Base-by-base conservation (phyloP, 2,888 invertebrate species). In the Torymus aiolomorphi region DNA sequence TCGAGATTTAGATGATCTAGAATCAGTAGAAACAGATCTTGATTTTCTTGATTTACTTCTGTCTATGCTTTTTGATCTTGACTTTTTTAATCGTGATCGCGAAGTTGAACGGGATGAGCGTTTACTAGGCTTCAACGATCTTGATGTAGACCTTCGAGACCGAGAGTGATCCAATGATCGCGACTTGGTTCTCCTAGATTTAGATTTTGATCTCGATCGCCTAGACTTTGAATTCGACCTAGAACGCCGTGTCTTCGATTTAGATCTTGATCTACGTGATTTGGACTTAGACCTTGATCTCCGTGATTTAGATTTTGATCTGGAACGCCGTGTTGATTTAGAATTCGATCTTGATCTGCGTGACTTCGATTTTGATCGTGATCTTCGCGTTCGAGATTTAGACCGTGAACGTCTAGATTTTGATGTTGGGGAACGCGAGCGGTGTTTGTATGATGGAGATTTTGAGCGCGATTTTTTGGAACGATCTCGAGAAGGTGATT, bases 241-340 rank as follows among this genome's bases (percentile, higher is more conserved):
- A 0, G 89, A 88, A 57, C 91, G 87, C 2, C 91, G 90, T 67
- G 91, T 91, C 14, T 91, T 88, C 10, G 88, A 88, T 69, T 91
- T 90, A 75, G 88, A 90, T 71, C 88, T 89, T 78, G 88, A 90
- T 0, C 89, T 88, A 31, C 89, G 83, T 0, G 89, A 88, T 73
- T 89, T 88, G 0, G 89, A 89, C 54, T 88, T 88, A 3, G 88
- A 88, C 70, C 91, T 89, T 74, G 87, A 90, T 0, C 89, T 88
- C 56, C 89, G 84, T 0, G 84, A 83, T 69, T 84, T 81, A 10
- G 84, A 85, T 42, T 83, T 84, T 5, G 88, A 88, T 69, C 88
- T 83, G 2, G 88, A 88, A 63, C 87, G 84, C 11, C 86, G 80
- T 0, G 84, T 88, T 1, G 86, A 85, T 59, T 83, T 78, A 2